Conservation (phyloP, 2,797 vertebrate species). For the Pseudotriccus pelzelni region DNA sequence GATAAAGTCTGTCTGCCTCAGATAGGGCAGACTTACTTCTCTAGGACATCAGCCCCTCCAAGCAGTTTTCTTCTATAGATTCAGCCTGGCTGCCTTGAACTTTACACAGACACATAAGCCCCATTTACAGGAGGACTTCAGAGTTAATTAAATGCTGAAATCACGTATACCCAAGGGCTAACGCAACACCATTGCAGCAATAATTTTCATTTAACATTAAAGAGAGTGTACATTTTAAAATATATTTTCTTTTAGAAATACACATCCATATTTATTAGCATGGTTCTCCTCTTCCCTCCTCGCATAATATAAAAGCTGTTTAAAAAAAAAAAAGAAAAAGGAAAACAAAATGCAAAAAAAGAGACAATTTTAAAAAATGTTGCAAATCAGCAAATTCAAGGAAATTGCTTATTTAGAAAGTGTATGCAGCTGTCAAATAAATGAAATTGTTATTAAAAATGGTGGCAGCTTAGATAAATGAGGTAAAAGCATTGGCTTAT, state of each 20-base stretch:
- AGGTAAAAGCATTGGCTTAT: neutral
- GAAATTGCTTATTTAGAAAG: slow-evolving; percentile 16
- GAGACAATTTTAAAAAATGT: neutral
- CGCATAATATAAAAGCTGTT: neutral
- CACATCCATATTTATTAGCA: neutral
- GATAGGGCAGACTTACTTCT: slow-evolving; percentile 63
- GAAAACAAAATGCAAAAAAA: neutral
- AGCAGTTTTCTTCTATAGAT: slow-evolving; percentile 60
- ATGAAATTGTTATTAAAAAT: slow-evolving; percentile 24
- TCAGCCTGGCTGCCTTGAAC: slow-evolving; percentile 65
- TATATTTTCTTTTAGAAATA: slow-evolving; percentile 18
- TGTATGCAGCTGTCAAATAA: slow-evolving; percentile 3
- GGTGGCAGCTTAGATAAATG: slow-evolving; percentile 21
- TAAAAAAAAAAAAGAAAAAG: neutral
- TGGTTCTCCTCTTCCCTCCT: neutral
- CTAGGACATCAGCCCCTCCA: slow-evolving; percentile 55
- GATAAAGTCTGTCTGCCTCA: slow-evolving; percentile 63
- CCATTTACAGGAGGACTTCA: slow-evolving; percentile 63
- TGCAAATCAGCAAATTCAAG: slow-evolving; percentile 54
- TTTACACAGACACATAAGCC: slow-evolving; percentile 45
- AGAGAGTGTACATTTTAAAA: neutral
- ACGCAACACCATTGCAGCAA: slow-evolving; percentile 42
- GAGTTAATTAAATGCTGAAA: slow-evolving; percentile 76
- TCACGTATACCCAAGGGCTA: slow-evolving; percentile 10
- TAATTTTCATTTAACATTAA: slow-evolving; percentile 66